Base-by-base conservation (phyloP, 1,140 invertebrate species). In the Geopemphigus sp. region DNA sequence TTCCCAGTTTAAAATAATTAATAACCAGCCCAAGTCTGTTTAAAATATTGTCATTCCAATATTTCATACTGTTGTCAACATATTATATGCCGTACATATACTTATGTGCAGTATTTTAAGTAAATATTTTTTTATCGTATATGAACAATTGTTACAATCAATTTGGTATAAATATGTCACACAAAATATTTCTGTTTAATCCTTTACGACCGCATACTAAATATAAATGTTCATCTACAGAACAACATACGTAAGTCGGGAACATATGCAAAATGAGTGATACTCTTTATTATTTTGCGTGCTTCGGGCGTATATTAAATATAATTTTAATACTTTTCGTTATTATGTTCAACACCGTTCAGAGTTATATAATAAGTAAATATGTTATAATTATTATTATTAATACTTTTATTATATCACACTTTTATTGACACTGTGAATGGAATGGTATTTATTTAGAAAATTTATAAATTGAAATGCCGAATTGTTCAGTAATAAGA, bases 81-180 rank as follows among this genome's bases (percentile, higher is more conserved):
- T n/a, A 39, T 39, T 8, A 64, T 32, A 29, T 26, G 24, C 5
- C n/a, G n/a, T 39, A 4, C 32, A 39, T 39, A 39, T 39, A 8
- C 32, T 39, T 4, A 39, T 39, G 32, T 39, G 8, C 32, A 39
- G 32, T 39, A 39, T 39, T 32, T 32, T 32, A 10, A n/a, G 24
- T 29, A 19, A 63, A 29, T 63, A 63, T 63, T 63, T 29, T 63
- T 63, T 63, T 8, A 29, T 24, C 11, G 11, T 39, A 29, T 64
- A 64, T 64, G 63, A 64, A 64, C 63, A 64, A 64, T 64, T 64
- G 63, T 64, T n/a, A n/a, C n/a, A 39, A 11, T 11, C 19, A 39
- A 29, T 64, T 64, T 64, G 17, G 2, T 39, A 64, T 19, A 39
- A 64, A 64, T 39, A 64, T 64, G 63, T 39, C 29, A 39, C 19